Conservation (phyloP, 2,888 invertebrate species). For the Pteria penguin region DNA sequence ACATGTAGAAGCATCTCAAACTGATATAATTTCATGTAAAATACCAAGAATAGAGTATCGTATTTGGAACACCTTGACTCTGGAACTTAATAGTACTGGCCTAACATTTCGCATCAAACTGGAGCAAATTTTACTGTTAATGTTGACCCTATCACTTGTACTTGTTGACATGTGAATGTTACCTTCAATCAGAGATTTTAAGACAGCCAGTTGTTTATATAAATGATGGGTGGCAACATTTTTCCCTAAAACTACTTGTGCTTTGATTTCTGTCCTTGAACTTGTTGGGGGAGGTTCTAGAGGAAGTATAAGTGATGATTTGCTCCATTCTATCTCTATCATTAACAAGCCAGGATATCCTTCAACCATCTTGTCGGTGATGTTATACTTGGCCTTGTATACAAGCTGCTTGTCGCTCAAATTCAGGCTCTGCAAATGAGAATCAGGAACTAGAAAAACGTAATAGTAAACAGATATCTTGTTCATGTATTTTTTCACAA, state of each 20-base stretch:
- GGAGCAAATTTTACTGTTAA: too few species aligned
- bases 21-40: too few species aligned
- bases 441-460: too few species aligned
- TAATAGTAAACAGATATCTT: too few species aligned
- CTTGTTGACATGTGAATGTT: not conserved
- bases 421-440: slow-evolving; percentile 32
- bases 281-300: slow-evolving; percentile 61
- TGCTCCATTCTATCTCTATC: slow-evolving; percentile 63
- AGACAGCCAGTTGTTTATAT: slow-evolving; percentile 45
- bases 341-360: slow-evolving; percentile 54
- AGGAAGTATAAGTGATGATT: slow-evolving; percentile 38
- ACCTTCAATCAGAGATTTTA: slow-evolving; percentile 31
- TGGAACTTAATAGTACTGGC: too few species aligned
- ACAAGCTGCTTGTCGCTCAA: slow-evolving; percentile 43
- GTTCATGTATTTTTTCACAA: too few species aligned
- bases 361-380: slow-evolving; percentile 28
- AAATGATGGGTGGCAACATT: slow-evolving; percentile 56
- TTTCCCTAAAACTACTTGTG: slow-evolving; percentile 60
- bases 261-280: slow-evolving; percentile 56
- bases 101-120: too few species aligned
- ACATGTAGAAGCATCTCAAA: too few species aligned
- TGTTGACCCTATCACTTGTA: too few species aligned
- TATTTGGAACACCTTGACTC: too few species aligned
- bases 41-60: too few species aligned
- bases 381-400: slow-evolving; percentile 55